Percentiles rank a stretch among this genome's conserved stretches.
Conservation (phyloP, 1,140 invertebrate genomes). For the Caenorhabditis inopinata region DNA sequence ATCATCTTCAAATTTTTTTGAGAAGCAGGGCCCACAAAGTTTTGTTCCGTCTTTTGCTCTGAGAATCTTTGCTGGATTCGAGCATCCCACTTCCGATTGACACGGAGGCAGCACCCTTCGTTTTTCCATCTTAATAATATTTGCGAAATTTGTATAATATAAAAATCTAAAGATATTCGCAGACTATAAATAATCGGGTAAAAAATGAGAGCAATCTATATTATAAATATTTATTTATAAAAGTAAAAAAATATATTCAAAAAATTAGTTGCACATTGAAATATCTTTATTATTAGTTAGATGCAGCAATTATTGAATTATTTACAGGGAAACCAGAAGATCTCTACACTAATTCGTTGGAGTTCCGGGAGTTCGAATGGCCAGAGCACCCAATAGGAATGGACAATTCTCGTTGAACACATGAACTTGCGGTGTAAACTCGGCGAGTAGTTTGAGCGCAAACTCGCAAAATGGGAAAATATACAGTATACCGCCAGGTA, state of each 20-base stretch:
- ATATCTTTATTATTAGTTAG: no score
- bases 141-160: no score
- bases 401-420: constrained; percentile 32
- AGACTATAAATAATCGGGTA: background rate
- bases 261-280: no score
- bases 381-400: constrained; percentile 39
- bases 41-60: constrained; percentile 29
- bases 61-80: constrained; percentile 19
- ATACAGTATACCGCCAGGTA: constrained; percentile 39
- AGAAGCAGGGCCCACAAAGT: constrained; percentile 31
- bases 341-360: background rate
- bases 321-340: no score
- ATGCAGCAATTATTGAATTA: no score
- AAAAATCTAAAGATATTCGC: background rate
- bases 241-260: background rate
- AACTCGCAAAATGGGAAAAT: constrained; percentile 49
- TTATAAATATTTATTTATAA: no score
- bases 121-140: background rate
- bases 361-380: background rate
- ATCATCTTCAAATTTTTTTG: constrained; percentile 25
- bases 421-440: constrained; percentile 32
- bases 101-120: constrained; percentile 12
- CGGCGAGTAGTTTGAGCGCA: constrained; percentile 35
- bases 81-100: background rate
- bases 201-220: no score